Evolutionary conservation across 2,888 invertebrate genomes (phyloP).

Genomic region (Temnothorax unifasciatus): DNA sequence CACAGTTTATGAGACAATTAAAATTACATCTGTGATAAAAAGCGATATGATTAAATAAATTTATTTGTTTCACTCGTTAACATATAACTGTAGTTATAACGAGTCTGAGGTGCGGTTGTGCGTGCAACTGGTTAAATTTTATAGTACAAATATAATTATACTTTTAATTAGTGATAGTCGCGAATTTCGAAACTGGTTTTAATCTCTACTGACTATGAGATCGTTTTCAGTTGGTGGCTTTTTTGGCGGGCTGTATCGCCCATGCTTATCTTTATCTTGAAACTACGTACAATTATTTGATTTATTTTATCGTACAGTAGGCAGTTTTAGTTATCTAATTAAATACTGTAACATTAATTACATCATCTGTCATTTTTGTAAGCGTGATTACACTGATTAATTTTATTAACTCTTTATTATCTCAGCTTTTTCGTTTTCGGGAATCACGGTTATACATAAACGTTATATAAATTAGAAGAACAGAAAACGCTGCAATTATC

Average conservation of each 20-base stretch:
- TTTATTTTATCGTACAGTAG: not conserved
- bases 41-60: not conserved
- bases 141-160: not conserved
- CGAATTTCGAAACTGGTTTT: too few relatives aligned
- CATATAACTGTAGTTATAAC: not conserved
- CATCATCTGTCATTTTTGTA: not conserved
- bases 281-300: not conserved
- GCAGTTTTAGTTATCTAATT: not conserved
- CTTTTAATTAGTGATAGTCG: too few relatives aligned
- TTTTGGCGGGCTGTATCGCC: not conserved
- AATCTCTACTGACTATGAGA: too few relatives aligned
- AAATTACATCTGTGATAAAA: not conserved
- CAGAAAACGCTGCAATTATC: not conserved
- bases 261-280: not conserved
- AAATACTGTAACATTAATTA: constrained; percentile 23
- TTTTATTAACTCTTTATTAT: constrained; percentile 15
- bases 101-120: not conserved
- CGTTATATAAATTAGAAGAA: not conserved
- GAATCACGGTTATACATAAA: not conserved
- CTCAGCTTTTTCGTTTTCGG: not conserved
- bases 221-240: too few relatives aligned
- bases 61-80: not conserved
- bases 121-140: not conserved
- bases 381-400: not conserved
- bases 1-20: not conserved